These are phyloP conservation scores for Rotaria macrura DNA, from an alignment of 2,888 invertebrate genomes.

Conservation along the genomic window DNA sequence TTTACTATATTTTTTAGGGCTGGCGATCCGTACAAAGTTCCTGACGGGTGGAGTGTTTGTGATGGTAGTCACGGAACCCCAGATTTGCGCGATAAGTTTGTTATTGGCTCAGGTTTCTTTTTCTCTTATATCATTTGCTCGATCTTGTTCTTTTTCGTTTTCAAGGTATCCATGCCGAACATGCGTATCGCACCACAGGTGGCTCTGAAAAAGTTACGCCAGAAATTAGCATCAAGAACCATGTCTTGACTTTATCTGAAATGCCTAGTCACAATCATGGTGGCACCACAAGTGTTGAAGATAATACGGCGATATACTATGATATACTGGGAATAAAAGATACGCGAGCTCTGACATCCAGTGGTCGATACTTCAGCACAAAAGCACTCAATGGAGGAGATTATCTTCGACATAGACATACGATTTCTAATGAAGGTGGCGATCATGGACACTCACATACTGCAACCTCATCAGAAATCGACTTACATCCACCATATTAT, in stretches of 20 bases:
- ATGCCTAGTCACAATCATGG: too few relatives aligned
- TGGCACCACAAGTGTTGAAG: too few relatives aligned
- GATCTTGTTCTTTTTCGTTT: neutral
- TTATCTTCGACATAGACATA: neutral
- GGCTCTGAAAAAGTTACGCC: neutral
- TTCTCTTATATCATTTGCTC: neutral
- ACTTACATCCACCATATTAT: neutral
- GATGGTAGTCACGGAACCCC: neutral
- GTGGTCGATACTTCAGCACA: neutral
- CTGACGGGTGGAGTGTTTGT: neutral
- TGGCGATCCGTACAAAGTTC: neutral
- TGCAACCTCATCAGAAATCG: neutral
- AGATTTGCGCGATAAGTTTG: neutral
- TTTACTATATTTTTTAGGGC: neutral
- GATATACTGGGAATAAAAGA: too few relatives aligned
- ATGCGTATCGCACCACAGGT: neutral
- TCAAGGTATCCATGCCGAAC: neutral
- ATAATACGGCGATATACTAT: too few relatives aligned
- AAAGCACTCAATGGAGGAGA: neutral
- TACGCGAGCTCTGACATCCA: too few relatives aligned
- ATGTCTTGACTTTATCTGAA: too few relatives aligned
- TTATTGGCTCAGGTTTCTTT: neutral
- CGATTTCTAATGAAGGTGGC: neutral
- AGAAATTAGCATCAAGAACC: neutral
- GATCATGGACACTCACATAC: neutral